Evolutionary conservation across 2,113 vertebrate species (phyloP).

Genomic region (Ageneiosus marmoratus): DNA sequence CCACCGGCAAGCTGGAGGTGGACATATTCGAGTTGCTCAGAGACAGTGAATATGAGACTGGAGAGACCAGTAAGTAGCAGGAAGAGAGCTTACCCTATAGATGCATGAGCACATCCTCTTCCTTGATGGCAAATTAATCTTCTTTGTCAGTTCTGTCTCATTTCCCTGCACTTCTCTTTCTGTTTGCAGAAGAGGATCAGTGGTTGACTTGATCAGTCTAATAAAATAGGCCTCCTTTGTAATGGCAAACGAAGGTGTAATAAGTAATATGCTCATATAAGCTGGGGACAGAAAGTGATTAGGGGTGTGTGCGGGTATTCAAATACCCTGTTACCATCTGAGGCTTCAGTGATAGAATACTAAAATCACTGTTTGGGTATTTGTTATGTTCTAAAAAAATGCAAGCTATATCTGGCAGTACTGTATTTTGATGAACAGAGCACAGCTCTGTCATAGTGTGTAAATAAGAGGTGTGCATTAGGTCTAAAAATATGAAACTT

Average conservation of each 20-base stretch:
- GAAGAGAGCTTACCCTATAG: background rate
- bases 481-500: background rate
- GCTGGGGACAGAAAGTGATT: constrained; percentile 23
- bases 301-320: background rate
- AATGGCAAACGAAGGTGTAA: constrained; percentile 20
- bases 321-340: background rate
- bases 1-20: constrained; percentile 89
- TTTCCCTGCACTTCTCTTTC: background rate
- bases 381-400: background rate
- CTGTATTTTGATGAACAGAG: background rate
- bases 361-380: background rate
- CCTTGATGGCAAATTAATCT: constrained; percentile 11
- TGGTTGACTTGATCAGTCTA: background rate
- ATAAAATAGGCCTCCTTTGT: background rate
- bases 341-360: background rate
- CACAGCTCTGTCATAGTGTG: background rate
- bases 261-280: constrained; percentile 19
- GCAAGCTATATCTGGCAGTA: background rate
- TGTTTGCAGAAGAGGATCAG: background rate
- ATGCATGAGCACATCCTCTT: constrained; percentile 3
- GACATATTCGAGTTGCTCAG: constrained; percentile 97
- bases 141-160: constrained; percentile 13
- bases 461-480: background rate
- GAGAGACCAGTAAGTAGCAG: constrained; percentile 90
- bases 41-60: constrained; percentile 98